Evolutionary conservation across 1,140 invertebrate species (phyloP).

Genomic region (Megalonaias nervosa): DNA sequence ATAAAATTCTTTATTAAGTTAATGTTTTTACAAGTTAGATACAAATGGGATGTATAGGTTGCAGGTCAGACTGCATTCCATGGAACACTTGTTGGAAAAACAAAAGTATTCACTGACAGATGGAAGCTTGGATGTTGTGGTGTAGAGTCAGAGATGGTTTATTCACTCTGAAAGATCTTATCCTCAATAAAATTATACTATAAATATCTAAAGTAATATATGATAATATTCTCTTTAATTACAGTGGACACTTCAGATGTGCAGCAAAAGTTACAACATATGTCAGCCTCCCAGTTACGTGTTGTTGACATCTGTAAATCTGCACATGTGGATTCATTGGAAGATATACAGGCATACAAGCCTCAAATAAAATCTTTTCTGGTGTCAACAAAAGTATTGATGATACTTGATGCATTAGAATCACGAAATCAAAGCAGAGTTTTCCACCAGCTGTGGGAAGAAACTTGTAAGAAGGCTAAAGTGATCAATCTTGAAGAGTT

Average conservation of each 20-base stretch:
- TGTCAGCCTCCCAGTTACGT: neutral
- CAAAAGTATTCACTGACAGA: too few relatives aligned
- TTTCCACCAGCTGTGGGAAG: constrained; percentile 12
- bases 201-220: too few relatives aligned
- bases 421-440: neutral
- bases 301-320: neutral
- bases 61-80: too few relatives aligned
- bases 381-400: neutral
- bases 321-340: neutral
- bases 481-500: neutral
- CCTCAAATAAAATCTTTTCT: constrained; percentile 4
- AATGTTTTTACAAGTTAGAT: too few relatives aligned
- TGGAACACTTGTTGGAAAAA: too few relatives aligned
- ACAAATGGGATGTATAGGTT: too few relatives aligned
- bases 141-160: too few relatives aligned
- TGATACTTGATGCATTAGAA: neutral
- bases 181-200: too few relatives aligned
- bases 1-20: too few relatives aligned
- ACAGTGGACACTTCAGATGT: constrained; percentile 3
- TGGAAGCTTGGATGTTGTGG: too few relatives aligned
- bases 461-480: neutral
- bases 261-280: neutral
- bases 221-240: neutral
- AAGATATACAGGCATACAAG: neutral
- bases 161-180: too few relatives aligned